These are phyloP conservation scores for Polia nebulosa DNA, from an alignment of 2,888 invertebrate genomes.

Conservation along the genomic window DNA sequence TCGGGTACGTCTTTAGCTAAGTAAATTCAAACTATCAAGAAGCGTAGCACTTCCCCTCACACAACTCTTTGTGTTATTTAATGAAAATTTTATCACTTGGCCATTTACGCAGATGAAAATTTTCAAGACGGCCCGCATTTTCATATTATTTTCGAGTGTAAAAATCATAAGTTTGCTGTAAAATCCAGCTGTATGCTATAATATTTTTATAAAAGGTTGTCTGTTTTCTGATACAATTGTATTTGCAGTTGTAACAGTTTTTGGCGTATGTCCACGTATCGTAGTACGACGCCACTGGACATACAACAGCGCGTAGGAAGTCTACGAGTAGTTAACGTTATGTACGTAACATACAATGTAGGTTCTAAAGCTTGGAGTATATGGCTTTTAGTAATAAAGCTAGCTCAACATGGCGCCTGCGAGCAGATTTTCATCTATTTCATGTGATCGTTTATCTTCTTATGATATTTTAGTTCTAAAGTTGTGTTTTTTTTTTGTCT, in stretches of 20 bases:
- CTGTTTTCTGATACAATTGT: slow-evolving; percentile 19
- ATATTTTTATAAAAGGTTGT: slow-evolving; percentile 43
- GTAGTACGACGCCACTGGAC: slow-evolving; percentile 19
- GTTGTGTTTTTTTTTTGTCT: background rate
- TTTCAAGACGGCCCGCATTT: background rate
- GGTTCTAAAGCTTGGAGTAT: slow-evolving; percentile 9
- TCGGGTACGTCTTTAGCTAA: background rate
- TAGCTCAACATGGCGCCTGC: slow-evolving; percentile 12
- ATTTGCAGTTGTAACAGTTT: slow-evolving; percentile 36
- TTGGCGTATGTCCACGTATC: slow-evolving; percentile 49
- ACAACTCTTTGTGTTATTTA: background rate
- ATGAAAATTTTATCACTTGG: slow-evolving; percentile 5
- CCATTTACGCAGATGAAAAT: slow-evolving; percentile 5
- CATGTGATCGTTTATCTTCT: slow-evolving; percentile 13
- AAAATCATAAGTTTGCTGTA: background rate
- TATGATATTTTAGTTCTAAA: background rate
- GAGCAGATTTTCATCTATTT: slow-evolving; percentile 26
- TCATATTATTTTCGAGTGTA: slow-evolving; percentile 6
- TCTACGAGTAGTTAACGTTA: slow-evolving; percentile 23
- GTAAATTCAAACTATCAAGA: slow-evolving; percentile 1
- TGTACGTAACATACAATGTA: slow-evolving; percentile 21
- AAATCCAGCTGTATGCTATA: slow-evolving; percentile 12
- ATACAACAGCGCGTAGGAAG: slow-evolving; percentile 24
- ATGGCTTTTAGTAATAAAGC: slow-evolving; percentile 38
- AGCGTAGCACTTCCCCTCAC: background rate